Percentiles rank a stretch among this genome's conserved stretches.
Evolutionary conservation across 2,113 vertebrate species (phyloP).

Genomic region (Phalacrocorax aristotelis): DNA sequence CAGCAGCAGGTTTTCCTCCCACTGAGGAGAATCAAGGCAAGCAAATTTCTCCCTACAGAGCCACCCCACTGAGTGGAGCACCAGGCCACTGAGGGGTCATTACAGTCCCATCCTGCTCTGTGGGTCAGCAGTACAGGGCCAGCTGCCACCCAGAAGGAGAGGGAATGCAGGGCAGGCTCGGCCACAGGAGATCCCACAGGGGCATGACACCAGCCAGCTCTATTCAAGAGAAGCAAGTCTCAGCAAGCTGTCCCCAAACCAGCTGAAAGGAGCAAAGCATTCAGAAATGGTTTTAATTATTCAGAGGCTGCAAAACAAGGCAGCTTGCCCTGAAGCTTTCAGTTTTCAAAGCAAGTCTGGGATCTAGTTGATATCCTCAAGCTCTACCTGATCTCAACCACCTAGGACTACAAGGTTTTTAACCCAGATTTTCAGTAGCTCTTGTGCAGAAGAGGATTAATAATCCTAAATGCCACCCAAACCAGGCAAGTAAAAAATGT

Average conservation of each 20-base stretch:
- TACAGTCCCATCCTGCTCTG: background rate
- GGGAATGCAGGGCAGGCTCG: background rate
- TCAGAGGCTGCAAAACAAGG: constrained; percentile 32
- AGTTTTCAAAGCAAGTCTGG: background rate
- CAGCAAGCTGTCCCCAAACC: constrained; percentile 22
- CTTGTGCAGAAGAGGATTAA: background rate
- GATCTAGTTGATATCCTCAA: background rate
- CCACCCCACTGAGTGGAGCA: background rate
- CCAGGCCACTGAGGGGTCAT: background rate
- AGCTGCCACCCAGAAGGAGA: background rate
- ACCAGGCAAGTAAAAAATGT: background rate
- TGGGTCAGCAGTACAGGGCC: background rate
- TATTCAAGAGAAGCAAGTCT: constrained; percentile 9
- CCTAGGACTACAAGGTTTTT: background rate
- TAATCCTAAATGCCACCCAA: background rate
- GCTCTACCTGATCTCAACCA: background rate
- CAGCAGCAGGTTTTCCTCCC: background rate
- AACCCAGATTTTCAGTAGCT: background rate
- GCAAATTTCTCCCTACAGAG: background rate
- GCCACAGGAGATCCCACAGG: background rate
- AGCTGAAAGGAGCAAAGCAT: background rate
- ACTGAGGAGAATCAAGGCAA: background rate
- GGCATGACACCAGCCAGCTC: background rate
- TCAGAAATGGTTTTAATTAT: constrained; percentile 55
- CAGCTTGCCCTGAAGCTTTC: constrained; percentile 6